A percentile compares a stretch with the other conserved stretches of the same genome.
phyloP scores from a whole-genome alignment of 2,888 invertebrate species.

The Tanypteryx hageni region DNA sequence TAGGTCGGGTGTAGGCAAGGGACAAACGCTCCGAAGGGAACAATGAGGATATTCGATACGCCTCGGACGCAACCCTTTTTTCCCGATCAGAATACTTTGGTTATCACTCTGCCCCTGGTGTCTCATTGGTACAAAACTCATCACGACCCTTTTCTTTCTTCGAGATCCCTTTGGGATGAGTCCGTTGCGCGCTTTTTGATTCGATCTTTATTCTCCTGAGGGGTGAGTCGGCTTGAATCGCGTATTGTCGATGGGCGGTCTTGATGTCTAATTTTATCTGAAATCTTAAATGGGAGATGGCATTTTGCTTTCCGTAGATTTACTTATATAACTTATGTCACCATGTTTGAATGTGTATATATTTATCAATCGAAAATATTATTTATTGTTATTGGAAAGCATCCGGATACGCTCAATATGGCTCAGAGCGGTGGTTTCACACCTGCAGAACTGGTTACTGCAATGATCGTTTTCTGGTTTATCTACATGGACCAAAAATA shows the following conservation, averaged over 20 bases:
- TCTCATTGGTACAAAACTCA: constrained; percentile 15
- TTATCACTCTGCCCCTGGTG: neutral
- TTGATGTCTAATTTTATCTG: too few relatives aligned
- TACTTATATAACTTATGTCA: too few relatives aligned
- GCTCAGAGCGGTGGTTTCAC: too few relatives aligned
- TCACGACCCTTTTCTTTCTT: neutral
- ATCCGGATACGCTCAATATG: too few relatives aligned
- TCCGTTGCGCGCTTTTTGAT: neutral
- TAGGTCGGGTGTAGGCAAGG: constrained; percentile 64
- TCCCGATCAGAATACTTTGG: constrained; percentile 73
- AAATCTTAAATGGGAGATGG: too few relatives aligned
- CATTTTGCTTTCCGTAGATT: too few relatives aligned
- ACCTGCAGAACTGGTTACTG: too few relatives aligned
- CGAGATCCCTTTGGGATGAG: neutral
- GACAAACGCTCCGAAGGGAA: constrained; percentile 69
- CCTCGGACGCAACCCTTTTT: constrained; percentile 76
- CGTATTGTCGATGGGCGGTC: neutral
- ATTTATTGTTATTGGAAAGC: too few relatives aligned
- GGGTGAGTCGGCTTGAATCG: neutral
- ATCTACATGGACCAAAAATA: too few relatives aligned
- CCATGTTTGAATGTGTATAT: too few relatives aligned
- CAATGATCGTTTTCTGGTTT: too few relatives aligned
- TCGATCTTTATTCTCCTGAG: neutral
- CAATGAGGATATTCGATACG: constrained; percentile 75
- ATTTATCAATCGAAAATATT: too few relatives aligned